phyloP scores from a whole-genome alignment of 2,113 vertebrate genomes.

The Progne subis region DNA sequence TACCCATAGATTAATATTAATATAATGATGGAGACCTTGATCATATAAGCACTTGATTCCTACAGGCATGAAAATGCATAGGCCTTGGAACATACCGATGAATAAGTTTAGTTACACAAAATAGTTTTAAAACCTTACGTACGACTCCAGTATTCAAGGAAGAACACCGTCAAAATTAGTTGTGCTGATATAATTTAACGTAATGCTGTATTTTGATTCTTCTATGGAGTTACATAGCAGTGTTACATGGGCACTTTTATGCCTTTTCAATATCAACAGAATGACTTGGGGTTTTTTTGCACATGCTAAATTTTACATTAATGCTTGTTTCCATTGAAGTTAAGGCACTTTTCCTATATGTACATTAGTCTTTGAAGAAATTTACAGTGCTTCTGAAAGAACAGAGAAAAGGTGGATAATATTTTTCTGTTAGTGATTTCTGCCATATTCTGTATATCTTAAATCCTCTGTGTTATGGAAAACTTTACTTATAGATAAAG shows the following conservation, averaged over 20 bases:
- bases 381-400: neutral
- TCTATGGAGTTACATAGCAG: neutral
- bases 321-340: neutral
- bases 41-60: neutral
- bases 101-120: neutral
- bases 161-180: neutral
- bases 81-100: neutral
- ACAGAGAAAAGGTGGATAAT: neutral
- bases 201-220: neutral
- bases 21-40: neutral
- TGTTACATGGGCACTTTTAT: neutral
- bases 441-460: neutral
- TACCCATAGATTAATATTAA: conserved; percentile 20
- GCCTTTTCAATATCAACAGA: neutral
- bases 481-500: neutral
- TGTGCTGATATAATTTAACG: neutral
- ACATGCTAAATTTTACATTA: neutral
- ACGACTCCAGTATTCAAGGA: neutral
- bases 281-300: neutral
- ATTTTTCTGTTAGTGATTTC: neutral
- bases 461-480: neutral
- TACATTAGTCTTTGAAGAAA: neutral
- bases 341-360: neutral
- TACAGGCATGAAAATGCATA: neutral
- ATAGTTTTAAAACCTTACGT: neutral